A percentile compares a stretch with the other conserved stretches of the same genome.
Conservation (phyloP, 2,113 vertebrate species). For the Phycodurus eques region DNA sequence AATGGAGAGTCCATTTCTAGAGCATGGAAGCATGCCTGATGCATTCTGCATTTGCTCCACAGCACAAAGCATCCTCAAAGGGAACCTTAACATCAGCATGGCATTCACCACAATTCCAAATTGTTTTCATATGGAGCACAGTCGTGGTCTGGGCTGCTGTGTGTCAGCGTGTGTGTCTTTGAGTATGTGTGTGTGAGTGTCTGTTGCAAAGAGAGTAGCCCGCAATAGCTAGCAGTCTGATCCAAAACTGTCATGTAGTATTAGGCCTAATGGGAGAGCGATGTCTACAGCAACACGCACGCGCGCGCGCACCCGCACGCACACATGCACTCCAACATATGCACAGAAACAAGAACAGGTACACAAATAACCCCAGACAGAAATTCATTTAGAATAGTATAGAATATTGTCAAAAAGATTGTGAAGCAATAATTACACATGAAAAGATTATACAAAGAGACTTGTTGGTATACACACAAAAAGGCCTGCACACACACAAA, state of each 20-base stretch:
- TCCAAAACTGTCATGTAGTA: constrained; percentile 73
- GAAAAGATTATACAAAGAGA: not conserved
- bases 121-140: constrained; percentile 12
- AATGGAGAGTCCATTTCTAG: not conserved
- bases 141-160: constrained; percentile 4
- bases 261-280: constrained; percentile 57
- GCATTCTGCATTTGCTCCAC: constrained; percentile 27
- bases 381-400: not conserved
- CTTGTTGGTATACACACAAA: not conserved
- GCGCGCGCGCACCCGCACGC: not conserved
- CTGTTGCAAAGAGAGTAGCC: constrained; percentile 30
- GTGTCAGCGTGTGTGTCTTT: not conserved
- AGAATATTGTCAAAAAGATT: not conserved
- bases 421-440: not conserved
- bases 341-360: constrained; percentile 20
- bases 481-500: not conserved
- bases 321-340: not conserved
- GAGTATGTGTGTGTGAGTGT: constrained; percentile 16
- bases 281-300: constrained; percentile 35
- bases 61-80: constrained; percentile 29
- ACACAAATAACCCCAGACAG: constrained; percentile 21
- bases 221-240: constrained; percentile 64
- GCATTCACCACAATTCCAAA: constrained; percentile 12
- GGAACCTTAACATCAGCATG: constrained; percentile 1
- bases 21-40: constrained; percentile 18